phyloP scores from a whole-genome alignment of 2,113 vertebrate species.

The Phalacrocorax aristotelis region DNA sequence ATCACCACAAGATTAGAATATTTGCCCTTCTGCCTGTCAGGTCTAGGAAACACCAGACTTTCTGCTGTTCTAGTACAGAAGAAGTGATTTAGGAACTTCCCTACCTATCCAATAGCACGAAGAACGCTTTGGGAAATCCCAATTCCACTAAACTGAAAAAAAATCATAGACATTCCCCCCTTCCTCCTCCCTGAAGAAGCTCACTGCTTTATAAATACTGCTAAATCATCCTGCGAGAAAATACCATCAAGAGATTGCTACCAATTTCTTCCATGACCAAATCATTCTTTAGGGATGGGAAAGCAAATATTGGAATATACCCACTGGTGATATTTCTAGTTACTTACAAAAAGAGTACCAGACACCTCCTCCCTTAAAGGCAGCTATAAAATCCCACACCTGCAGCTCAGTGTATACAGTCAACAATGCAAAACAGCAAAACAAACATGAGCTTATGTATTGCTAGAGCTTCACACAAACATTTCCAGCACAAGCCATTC shows the following conservation, averaged over 20 bases:
- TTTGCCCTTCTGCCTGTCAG: not conserved
- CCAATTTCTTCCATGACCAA: not conserved
- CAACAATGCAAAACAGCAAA: not conserved
- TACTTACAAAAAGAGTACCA: not conserved
- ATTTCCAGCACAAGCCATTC: not conserved
- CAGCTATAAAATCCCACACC: not conserved
- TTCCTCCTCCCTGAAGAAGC: not conserved
- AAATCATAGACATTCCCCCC: not conserved
- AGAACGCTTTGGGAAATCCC: not conserved
- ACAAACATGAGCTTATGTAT: not conserved
- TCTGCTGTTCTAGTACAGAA: not conserved
- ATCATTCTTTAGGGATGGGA: not conserved
- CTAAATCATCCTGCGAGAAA: not conserved
- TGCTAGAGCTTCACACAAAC: not conserved
- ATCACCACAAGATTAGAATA: not conserved
- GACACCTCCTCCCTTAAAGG: not conserved
- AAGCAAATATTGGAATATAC: not conserved
- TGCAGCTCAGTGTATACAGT: not conserved
- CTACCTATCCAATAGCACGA: not conserved
- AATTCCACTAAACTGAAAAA: not conserved
- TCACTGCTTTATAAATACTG: not conserved
- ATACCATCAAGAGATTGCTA: not conserved
- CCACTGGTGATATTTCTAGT: not conserved
- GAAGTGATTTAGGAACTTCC: not conserved
- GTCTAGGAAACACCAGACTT: not conserved